phyloP scores from a whole-genome alignment of 64 coral and sea anemone genomes.

The Montipora capricornis region DNA sequence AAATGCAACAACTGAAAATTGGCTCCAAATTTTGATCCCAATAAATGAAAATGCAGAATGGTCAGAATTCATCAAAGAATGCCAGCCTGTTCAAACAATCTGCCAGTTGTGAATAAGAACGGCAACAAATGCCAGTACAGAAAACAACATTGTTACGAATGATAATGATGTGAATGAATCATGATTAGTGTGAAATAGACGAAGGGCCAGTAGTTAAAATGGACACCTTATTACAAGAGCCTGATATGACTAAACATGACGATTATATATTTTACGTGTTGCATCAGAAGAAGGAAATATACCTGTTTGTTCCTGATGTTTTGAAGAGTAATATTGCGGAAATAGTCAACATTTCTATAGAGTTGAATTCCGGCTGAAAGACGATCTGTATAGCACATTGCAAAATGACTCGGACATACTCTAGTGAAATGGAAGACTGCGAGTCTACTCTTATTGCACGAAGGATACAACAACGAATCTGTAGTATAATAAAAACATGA shows the following conservation, averaged over 20 bases:
- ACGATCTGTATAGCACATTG: constrained; percentile 12
- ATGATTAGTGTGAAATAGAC: constrained; percentile 44
- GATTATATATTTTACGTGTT: constrained; percentile 68
- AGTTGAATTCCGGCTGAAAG: constrained; percentile 68
- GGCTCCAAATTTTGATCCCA: background rate
- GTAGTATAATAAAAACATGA: background rate
- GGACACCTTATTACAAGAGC: constrained; percentile 66
- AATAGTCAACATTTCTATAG: background rate
- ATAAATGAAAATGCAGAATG: background rate
- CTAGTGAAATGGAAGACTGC: constrained; percentile 7
- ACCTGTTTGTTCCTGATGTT: background rate
- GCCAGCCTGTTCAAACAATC: background rate
- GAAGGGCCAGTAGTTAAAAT: constrained; percentile 42
- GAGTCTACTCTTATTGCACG: no score
- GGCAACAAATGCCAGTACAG: background rate
- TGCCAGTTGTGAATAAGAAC: background rate
- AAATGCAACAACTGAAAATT: background rate
- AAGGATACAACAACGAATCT: no score
- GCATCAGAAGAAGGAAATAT: constrained; percentile 77
- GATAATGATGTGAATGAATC: background rate
- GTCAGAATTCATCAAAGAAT: background rate
- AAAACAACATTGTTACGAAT: background rate
- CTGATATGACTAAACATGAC: constrained; percentile 48
- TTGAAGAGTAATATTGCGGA: no score
- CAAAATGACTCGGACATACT: constrained; percentile 21